Evolutionary conservation across 2,888 invertebrate species (phyloP).

Genomic region (Uloborus plumipes): DNA sequence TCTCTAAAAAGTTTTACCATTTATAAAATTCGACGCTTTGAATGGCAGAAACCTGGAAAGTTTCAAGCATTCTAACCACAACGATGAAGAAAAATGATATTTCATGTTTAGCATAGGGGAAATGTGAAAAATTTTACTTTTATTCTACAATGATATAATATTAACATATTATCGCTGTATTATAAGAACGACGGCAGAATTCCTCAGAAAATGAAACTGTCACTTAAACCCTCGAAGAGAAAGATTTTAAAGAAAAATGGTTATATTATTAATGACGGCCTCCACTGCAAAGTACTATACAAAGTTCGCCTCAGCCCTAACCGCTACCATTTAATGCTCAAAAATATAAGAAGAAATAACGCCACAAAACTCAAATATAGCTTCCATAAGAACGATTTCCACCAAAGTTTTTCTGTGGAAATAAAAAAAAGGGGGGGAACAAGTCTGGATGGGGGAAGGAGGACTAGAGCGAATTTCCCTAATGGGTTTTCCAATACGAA

Average conservation of each 20-base stretch:
- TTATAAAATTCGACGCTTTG: too few species aligned
- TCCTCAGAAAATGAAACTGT: conserved; percentile 16
- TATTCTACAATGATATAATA: background rate
- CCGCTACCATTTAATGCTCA: background rate
- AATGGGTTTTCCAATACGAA: conserved; percentile 59
- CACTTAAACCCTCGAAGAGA: conserved; percentile 16
- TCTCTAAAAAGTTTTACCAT: too few species aligned
- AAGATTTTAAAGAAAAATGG: conserved; percentile 43
- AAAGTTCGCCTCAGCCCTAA: background rate
- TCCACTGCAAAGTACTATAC: too few species aligned
- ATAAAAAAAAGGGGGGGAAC: conserved; percentile 12
- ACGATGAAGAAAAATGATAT: conserved; percentile 1
- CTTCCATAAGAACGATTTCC: conserved; percentile 18
- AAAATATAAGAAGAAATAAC: conserved; percentile 8
- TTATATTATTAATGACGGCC: conserved; percentile 48
- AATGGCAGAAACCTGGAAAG: background rate
- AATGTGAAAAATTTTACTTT: conserved; percentile 3
- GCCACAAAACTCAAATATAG: conserved; percentile 5
- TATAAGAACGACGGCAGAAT: background rate
- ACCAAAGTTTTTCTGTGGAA: conserved; percentile 11
- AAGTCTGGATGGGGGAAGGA: background rate
- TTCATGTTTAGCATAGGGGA: background rate
- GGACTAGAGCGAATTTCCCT: conserved; percentile 42
- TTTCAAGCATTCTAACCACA: background rate
- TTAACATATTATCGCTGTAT: background rate